Evolutionary conservation across 2,113 vertebrate genomes (phyloP).

Genomic region (Leptodactylus fuscus): DNA sequence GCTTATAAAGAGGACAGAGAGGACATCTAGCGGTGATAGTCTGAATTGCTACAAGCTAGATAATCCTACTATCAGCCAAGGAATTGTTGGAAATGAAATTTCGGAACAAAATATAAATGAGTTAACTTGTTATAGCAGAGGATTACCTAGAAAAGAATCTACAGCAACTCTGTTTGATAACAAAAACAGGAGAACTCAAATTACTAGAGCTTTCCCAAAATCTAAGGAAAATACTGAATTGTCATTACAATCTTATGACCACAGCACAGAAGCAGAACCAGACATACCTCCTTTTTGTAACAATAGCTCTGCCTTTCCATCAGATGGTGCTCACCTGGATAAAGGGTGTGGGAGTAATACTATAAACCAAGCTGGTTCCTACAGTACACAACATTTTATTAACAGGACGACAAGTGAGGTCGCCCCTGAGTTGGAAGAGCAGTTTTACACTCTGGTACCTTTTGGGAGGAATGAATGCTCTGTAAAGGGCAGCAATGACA

Average conservation of each 20-base stretch:
- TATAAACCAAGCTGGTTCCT: constrained; percentile 47
- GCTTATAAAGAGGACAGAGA: constrained; percentile 68
- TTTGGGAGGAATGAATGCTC: constrained; percentile 87
- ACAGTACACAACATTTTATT: constrained; percentile 70
- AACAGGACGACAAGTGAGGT: constrained; percentile 79
- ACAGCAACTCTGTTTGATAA: constrained; percentile 57
- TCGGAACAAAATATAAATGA: constrained; percentile 68
- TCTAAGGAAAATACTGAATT: constrained; percentile 76
- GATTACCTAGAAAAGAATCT: constrained; percentile 67
- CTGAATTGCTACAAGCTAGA: constrained; percentile 66
- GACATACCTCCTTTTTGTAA: constrained; percentile 76
- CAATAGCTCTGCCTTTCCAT: constrained; percentile 63
- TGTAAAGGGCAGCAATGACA: constrained; percentile 81
- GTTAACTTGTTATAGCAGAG: constrained; percentile 68
- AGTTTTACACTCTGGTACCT: constrained; percentile 94
- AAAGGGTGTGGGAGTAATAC: constrained; percentile 68
- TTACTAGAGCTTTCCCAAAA: constrained; percentile 71
- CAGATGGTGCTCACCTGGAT: constrained; percentile 69
- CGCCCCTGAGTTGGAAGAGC: constrained; percentile 80
- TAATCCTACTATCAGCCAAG: constrained; percentile 64
- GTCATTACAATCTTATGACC: constrained; percentile 80
- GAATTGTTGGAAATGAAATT: constrained; percentile 63
- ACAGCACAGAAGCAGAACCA: constrained; percentile 80
- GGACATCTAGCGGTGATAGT: constrained; percentile 65
- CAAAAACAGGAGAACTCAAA: constrained; percentile 74